These are phyloP conservation scores for Palythoa heliodiscus DNA, from an alignment of 92 coral and sea anemone genomes.

Conservation along the genomic window DNA sequence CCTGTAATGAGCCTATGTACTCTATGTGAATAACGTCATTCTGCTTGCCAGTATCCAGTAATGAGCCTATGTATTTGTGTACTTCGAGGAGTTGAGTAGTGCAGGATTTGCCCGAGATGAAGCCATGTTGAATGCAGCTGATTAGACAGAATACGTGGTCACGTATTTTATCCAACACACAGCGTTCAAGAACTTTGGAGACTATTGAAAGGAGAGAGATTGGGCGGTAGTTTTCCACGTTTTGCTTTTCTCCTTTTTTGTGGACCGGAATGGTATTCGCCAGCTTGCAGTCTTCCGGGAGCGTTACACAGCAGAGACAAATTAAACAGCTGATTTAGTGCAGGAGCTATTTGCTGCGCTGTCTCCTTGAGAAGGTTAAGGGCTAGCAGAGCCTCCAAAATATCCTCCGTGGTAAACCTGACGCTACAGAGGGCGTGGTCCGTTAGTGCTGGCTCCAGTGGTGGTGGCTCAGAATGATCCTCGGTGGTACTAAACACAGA, in stretches of 20 bases:
- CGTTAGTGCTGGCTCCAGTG: neutral
- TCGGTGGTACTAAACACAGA: constrained; percentile 8
- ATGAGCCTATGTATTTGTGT: too few species aligned
- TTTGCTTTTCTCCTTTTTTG: constrained; percentile 40
- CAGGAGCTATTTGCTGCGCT: neutral
- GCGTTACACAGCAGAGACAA: too few species aligned
- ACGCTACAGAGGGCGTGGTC: constrained; percentile 14
- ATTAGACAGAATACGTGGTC: too few species aligned
- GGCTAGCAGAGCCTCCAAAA: constrained; percentile 21
- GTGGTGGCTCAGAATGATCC: constrained; percentile 20
- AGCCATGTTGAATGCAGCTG: too few species aligned
- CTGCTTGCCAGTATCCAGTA: too few species aligned
- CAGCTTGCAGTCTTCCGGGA: constrained; percentile 9
- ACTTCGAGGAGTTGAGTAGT: too few species aligned
- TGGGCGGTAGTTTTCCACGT: constrained; percentile 51
- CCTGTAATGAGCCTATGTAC: too few species aligned
- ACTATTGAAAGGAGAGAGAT: constrained; percentile 50
- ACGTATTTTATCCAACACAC: too few species aligned
- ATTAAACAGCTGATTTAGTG: constrained; percentile 12
- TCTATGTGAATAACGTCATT: too few species aligned
- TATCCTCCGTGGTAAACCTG: constrained; percentile 38
- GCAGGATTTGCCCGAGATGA: too few species aligned
- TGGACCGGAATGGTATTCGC: constrained; percentile 41
- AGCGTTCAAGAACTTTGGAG: too few species aligned
- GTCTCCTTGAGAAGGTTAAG: constrained; percentile 48